These are phyloP conservation scores for Muntiacus muntjak DNA, from an alignment of 2,113 vertebrate species.

Conservation along the genomic window DNA sequence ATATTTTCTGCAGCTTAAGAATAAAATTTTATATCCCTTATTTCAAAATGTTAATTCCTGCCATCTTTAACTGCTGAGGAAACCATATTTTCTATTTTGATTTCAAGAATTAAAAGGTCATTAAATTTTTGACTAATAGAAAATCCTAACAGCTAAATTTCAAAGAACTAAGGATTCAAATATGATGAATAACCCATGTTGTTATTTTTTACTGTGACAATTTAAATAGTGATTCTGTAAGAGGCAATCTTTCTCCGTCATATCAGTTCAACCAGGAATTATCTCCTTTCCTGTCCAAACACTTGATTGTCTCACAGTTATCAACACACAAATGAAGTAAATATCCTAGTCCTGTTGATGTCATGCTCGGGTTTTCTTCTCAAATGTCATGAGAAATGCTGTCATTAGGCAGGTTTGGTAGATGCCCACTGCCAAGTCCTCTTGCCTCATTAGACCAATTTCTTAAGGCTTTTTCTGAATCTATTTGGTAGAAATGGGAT, in stretches of 20 bases:
- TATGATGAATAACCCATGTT: neutral
- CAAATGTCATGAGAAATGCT: constrained; percentile 16
- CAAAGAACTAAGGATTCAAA: neutral
- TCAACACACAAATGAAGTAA: neutral
- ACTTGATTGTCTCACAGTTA: neutral
- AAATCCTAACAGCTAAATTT: neutral
- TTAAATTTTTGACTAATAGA: neutral
- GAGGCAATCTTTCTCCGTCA: neutral
- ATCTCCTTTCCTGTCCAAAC: constrained; percentile 1
- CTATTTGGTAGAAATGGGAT: neutral
- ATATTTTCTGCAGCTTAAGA: constrained; percentile 29
- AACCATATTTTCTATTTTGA: neutral
- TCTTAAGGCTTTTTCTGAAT: neutral
- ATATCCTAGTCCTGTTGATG: neutral
- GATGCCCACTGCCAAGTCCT: neutral
- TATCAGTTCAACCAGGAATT: neutral
- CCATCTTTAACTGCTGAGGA: neutral
- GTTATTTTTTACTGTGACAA: neutral
- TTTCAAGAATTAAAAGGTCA: constrained; percentile 16
- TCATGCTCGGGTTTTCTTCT: constrained; percentile 13
- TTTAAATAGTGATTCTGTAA: constrained; percentile 22
- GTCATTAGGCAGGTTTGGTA: neutral
- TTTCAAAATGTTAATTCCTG: neutral
- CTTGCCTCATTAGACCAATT: constrained; percentile 8
- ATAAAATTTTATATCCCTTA: neutral